Evolutionary conservation across 2,888 invertebrate species (phyloP).

Genomic region (Strigamia crassipes): DNA sequence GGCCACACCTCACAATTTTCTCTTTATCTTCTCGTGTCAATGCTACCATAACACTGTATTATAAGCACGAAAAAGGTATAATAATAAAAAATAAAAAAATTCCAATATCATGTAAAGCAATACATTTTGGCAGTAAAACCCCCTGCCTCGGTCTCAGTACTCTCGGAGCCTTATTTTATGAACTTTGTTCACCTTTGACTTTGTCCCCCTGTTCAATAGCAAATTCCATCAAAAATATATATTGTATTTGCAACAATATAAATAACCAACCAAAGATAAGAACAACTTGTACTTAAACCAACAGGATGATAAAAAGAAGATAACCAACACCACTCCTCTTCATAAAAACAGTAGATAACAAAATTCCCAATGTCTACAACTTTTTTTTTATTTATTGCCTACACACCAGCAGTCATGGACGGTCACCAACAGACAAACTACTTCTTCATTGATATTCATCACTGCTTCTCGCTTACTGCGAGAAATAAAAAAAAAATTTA

Average conservation of each 20-base stretch:
- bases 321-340: not conserved
- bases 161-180: not conserved
- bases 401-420: not conserved
- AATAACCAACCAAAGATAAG: not conserved
- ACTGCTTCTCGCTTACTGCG: not conserved
- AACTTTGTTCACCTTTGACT: not conserved
- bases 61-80: not conserved
- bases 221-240: not conserved
- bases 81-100: not conserved
- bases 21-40: slow-evolving; percentile 43
- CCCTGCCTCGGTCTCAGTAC: not conserved
- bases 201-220: not conserved
- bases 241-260: not conserved
- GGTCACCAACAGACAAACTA: not conserved
- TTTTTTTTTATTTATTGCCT: not conserved
- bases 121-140: not conserved
- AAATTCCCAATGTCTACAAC: not conserved
- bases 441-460: not conserved
- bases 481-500: not conserved
- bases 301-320: not conserved
- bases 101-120: not conserved
- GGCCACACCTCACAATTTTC: slow-evolving; percentile 43
- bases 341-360: not conserved
- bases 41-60: not conserved
- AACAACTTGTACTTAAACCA: not conserved